Percentiles rank a stretch among this genome's conserved stretches.
Evolutionary conservation across 2,888 invertebrate genomes (phyloP).

Genomic region (Orchesella flavescens): DNA sequence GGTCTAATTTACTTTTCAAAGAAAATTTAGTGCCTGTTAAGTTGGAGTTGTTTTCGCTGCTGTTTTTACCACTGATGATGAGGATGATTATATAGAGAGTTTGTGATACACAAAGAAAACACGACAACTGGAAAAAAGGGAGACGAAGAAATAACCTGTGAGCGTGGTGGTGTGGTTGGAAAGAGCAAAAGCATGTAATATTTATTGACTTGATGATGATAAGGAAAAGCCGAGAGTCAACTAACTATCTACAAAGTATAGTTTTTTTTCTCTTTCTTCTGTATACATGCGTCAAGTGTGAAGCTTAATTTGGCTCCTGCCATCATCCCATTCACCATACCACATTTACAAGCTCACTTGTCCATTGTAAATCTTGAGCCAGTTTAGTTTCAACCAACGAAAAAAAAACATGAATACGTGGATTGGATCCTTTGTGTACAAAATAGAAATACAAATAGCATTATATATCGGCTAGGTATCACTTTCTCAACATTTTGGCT

Average conservation of each 20-base stretch:
- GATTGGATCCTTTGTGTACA: neutral
- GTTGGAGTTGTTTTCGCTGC: slow-evolving; percentile 2
- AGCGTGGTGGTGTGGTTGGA: neutral
- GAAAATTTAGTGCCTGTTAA: neutral
- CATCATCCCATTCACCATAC: slow-evolving; percentile 27
- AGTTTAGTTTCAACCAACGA: slow-evolving; percentile 13
- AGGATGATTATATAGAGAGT: neutral
- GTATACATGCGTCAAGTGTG: slow-evolving; percentile 11
- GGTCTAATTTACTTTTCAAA: neutral
- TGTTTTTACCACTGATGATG: neutral
- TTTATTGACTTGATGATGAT: slow-evolving; percentile 64
- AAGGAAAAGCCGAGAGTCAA: slow-evolving; percentile 36
- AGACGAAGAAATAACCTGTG: slow-evolving; percentile 11
- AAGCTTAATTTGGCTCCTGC: slow-evolving; percentile 60
- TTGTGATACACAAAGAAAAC: slow-evolving; percentile 32
- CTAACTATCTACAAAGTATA: neutral
- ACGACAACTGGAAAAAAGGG: slow-evolving; percentile 27
- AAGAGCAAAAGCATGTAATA: slow-evolving; percentile 63
- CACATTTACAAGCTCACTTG: slow-evolving; percentile 64
- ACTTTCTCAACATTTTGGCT: slow-evolving; percentile 30
- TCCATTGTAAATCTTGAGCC: slow-evolving; percentile 63
- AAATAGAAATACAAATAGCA: neutral
- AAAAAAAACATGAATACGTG: neutral
- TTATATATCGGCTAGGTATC: neutral
- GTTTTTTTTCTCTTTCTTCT: too few relatives aligned